Percentiles rank a stretch among this genome's conserved stretches.
These are phyloP conservation scores for Epistrophe eligans DNA, from an alignment of 2,888 invertebrate species.

Conservation along the genomic window DNA sequence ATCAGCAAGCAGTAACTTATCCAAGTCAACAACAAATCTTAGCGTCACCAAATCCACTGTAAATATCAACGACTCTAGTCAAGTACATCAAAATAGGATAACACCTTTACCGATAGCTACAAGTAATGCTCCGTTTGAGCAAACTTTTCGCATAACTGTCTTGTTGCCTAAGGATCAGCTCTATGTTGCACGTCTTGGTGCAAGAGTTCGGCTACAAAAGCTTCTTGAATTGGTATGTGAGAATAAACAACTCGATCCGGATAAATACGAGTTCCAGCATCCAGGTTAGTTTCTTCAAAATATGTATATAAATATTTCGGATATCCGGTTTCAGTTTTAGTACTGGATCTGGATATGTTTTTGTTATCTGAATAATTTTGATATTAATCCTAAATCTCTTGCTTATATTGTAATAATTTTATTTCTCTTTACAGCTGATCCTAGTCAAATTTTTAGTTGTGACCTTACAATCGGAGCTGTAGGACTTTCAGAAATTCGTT, in stretches of 20 bases:
- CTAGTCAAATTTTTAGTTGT: slow-evolving; percentile 83
- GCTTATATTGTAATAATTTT: neutral
- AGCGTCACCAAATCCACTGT: slow-evolving; percentile 79
- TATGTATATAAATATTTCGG: neutral
- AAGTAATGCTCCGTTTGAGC: slow-evolving; percentile 84
- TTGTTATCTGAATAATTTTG: neutral
- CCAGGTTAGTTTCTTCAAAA: slow-evolving; percentile 85
- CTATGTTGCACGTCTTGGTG: slow-evolving; percentile 90
- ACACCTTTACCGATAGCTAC: slow-evolving; percentile 82
- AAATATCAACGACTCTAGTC: slow-evolving; percentile 83
- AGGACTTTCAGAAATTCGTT: slow-evolving; percentile 83
- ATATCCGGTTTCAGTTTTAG: neutral
- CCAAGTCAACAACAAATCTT: slow-evolving; percentile 82
- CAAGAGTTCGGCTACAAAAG: slow-evolving; percentile 88
- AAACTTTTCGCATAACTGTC: slow-evolving; percentile 85
- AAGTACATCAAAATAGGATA: slow-evolving; percentile 83
- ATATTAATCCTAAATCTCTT: neutral
- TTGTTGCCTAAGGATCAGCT: slow-evolving; percentile 92
- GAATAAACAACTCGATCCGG: slow-evolving; percentile 90
- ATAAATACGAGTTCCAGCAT: slow-evolving; percentile 91
- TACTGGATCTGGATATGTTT: no score
- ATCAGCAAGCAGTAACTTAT: slow-evolving; percentile 80
- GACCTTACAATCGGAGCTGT: slow-evolving; percentile 84
- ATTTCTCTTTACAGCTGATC: slow-evolving; percentile 80
- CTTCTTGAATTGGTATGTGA: slow-evolving; percentile 89